Evolutionary conservation across 2,797 vertebrate species (phyloP).

Genomic region (Rhinophrynus dorsalis): DNA sequence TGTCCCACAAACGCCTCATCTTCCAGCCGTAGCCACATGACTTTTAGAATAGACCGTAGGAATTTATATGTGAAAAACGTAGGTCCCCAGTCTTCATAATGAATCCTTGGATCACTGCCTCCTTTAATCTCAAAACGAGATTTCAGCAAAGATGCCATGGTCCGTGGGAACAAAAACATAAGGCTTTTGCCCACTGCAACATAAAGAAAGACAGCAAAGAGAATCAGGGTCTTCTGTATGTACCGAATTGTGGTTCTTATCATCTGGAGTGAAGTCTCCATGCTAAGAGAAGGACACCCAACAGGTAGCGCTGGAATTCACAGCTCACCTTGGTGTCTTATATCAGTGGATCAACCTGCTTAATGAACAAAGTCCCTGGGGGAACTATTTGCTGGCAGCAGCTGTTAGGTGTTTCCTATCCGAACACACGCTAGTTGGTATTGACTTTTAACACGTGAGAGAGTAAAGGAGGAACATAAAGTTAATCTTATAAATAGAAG

Average conservation of each 20-base stretch:
- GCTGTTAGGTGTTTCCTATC: constrained; percentile 20
- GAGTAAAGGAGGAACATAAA: background rate
- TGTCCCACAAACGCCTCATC: constrained; percentile 73
- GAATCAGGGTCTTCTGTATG: constrained; percentile 26
- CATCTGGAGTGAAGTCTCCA: constrained; percentile 2
- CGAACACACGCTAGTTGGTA: background rate
- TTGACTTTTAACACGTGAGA: constrained; percentile 12
- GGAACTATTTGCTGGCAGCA: constrained; percentile 33
- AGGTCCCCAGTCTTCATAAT: constrained; percentile 84
- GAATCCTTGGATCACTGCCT: constrained; percentile 75
- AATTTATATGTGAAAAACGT: constrained; percentile 70
- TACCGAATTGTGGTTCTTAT: background rate
- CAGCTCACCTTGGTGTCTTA: background rate
- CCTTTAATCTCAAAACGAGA: constrained; percentile 67
- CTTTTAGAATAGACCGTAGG: constrained; percentile 62
- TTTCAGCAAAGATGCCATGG: constrained; percentile 72
- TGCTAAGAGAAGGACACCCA: background rate
- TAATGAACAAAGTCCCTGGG: constrained; percentile 18
- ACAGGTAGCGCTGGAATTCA: background rate
- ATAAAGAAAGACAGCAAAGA: constrained; percentile 7
- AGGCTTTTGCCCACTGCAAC: constrained; percentile 59
- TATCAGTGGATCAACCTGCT: constrained; percentile 23
- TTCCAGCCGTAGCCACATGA: constrained; percentile 76
- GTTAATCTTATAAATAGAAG: background rate
- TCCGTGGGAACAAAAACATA: constrained; percentile 66